Conservation (phyloP, 23 tunicate species). For the Ciona savignyi region DNA sequence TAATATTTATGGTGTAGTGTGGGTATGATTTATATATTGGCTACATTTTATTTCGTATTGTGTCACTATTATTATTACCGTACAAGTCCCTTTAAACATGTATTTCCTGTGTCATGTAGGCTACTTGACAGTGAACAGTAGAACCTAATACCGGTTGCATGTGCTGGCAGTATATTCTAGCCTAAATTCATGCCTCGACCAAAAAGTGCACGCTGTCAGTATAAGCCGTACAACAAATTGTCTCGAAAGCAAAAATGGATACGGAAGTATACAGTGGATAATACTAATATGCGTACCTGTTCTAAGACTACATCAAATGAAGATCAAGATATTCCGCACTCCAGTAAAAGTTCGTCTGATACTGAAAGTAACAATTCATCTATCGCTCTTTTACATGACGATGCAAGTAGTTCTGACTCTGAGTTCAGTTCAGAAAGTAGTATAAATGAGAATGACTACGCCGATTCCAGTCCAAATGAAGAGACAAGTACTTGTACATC, state of each 20-base stretch:
- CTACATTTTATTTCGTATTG: too few relatives aligned
- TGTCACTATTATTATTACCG: too few relatives aligned
- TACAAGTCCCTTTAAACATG: too few relatives aligned
- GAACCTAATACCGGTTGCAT: too few relatives aligned
- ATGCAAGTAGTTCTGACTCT: not conserved
- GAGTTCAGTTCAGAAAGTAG: not conserved
- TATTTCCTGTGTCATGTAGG: too few relatives aligned
- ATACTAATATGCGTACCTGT: not conserved
- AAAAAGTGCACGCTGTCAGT: not conserved
- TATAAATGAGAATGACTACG: not conserved
- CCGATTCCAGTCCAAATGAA: not conserved
- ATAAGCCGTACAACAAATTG: not conserved
- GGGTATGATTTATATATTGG: too few relatives aligned
- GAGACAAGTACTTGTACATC: not conserved
- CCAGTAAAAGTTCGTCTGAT: not conserved
- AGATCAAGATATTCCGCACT: not conserved
- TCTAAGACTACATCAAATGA: too few relatives aligned
- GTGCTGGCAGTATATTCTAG: too few relatives aligned
- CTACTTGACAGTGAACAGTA: too few relatives aligned
- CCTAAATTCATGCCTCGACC: not conserved
- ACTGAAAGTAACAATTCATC: not conserved
- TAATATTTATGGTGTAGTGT: too few relatives aligned
- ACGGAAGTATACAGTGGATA: not conserved
- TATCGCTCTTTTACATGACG: not conserved
- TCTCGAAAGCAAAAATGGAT: not conserved